phyloP scores from a whole-genome alignment of 2,113 vertebrate species.

The Zapornia atra region DNA sequence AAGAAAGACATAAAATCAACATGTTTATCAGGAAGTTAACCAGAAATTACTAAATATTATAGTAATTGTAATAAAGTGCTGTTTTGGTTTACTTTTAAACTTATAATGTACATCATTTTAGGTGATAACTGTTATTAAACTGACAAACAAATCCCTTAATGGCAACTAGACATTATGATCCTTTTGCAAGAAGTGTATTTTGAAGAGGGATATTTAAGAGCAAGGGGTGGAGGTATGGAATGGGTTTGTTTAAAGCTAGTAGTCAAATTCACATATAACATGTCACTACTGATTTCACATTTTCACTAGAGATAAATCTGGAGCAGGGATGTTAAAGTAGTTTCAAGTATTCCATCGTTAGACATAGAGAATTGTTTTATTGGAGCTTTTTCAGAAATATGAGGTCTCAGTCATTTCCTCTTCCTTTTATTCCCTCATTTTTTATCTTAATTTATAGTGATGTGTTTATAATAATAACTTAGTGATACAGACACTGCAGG shows the following conservation, averaged over 20 bases:
- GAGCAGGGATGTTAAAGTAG: neutral
- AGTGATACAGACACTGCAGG: neutral
- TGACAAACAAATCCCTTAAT: neutral
- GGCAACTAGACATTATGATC: neutral
- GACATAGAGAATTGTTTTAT: neutral
- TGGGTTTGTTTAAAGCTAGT: neutral
- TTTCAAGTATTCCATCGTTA: neutral
- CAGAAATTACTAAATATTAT: neutral
- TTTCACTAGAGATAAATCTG: neutral
- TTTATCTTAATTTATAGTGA: slow-evolving; percentile 2
- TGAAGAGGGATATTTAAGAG: neutral
- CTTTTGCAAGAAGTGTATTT: neutral
- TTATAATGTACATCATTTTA: neutral
- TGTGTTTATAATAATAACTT: neutral
- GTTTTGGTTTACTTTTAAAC: neutral
- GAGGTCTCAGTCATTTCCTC: slow-evolving; percentile 30
- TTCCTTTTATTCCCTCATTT: slow-evolving; percentile 7
- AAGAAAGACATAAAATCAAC: neutral
- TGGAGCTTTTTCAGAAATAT: neutral
- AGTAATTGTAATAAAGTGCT: neutral
- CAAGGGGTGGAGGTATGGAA: slow-evolving; percentile 26
- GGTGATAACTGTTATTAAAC: neutral
- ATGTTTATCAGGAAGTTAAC: neutral
- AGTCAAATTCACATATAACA: neutral
- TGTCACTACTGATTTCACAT: neutral